These are phyloP conservation scores for Kradibia gibbosae DNA, from an alignment of 1,140 invertebrate species.

Conservation along the genomic window DNA sequence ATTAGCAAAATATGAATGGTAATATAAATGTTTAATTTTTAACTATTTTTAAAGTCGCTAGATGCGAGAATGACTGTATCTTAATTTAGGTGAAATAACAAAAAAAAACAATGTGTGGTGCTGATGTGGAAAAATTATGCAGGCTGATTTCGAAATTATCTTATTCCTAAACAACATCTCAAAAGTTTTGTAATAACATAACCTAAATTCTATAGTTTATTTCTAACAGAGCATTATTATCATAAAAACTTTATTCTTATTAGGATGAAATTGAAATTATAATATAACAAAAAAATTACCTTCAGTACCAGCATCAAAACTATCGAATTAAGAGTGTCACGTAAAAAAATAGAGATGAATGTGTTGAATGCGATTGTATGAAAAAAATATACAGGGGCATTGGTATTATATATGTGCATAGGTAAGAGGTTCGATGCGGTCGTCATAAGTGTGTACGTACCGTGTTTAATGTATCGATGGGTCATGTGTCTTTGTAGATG, in stretches of 20 bases:
- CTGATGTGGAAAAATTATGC: neutral
- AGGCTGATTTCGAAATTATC: constrained; percentile 27
- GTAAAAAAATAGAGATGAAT: constrained; percentile 8
- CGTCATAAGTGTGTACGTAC: neutral
- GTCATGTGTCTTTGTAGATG: too few relatives aligned
- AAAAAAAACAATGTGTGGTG: neutral
- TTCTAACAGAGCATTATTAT: neutral
- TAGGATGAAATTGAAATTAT: neutral
- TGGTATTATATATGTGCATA: neutral
- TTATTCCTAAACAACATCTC: neutral
- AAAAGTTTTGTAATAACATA: constrained; percentile 38
- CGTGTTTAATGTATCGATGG: neutral
- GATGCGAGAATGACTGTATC: constrained; percentile 28
- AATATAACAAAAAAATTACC: constrained; percentile 1
- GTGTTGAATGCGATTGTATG: constrained; percentile 25
- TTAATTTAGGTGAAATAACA: neutral
- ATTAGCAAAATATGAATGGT: neutral
- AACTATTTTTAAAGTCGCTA: constrained; percentile 6
- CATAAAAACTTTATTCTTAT: neutral
- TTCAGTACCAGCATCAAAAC: constrained; percentile 36
- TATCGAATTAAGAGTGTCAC: neutral
- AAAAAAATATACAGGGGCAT: constrained; percentile 30
- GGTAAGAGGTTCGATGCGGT: too few relatives aligned
- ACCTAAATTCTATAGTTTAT: constrained; percentile 22
- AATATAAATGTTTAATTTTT: neutral